phyloP scores from a whole-genome alignment of 37 sponge, comb jelly and placozoan species.

The Hexactinellida sp. region DNA sequence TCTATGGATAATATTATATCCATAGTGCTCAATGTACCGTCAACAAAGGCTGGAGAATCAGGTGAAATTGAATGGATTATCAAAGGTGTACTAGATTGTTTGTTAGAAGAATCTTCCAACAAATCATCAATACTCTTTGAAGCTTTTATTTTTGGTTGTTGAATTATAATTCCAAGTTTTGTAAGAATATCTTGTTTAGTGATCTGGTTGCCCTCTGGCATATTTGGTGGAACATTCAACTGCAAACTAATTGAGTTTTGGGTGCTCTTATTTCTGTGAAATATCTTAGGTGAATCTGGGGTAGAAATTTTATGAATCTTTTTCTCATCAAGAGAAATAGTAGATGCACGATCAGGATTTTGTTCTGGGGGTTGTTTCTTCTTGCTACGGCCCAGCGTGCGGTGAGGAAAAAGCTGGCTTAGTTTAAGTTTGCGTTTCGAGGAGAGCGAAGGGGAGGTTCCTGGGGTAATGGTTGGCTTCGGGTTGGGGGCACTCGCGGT shows the following conservation, averaged over 20 bases:
- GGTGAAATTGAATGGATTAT: background rate
- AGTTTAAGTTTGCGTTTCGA: conserved; percentile 1
- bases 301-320: background rate
- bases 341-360: background rate
- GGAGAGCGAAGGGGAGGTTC: background rate
- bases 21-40: background rate
- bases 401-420: background rate
- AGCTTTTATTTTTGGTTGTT: background rate
- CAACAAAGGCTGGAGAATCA: background rate
- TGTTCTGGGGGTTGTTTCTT: background rate
- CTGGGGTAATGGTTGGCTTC: background rate
- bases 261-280: background rate
- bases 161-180: background rate
- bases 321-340: background rate
- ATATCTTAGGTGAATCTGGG: background rate
- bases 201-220: background rate
- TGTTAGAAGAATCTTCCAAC: background rate
- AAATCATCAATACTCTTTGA: background rate
- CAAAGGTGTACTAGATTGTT: background rate
- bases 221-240: background rate
- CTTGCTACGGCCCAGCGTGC: background rate
- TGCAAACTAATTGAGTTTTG: background rate
- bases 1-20: background rate
- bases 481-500: background rate
- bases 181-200: background rate